Base-by-base conservation (phyloP, 2,888 invertebrate genomes). In the Teleiodes luculella region DNA sequence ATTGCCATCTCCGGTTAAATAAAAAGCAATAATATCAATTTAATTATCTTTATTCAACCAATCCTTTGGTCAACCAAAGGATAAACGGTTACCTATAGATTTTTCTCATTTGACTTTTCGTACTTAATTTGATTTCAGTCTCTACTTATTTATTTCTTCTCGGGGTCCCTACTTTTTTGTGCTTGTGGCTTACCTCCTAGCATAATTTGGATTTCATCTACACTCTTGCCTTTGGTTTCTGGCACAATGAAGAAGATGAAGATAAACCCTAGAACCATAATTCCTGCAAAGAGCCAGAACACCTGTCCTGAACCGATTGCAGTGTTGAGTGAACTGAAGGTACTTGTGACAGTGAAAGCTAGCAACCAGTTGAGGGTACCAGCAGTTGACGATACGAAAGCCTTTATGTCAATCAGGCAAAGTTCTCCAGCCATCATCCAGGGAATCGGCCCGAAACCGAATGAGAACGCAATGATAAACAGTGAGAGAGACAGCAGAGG, bases 371-470 rank as follows among this genome's bases (percentile, higher is more conserved):
- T 97, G 50, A 95, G 91, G 0, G 96, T 92, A 18, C 95, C 95
- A 1, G 95, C 95, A 20, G 95, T 92, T 0, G 96, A 95, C 16
- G 93, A 92, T 20, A 94, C 94, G 51, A 94, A 90, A 3, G 93
- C 94, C 73, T 95, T 95, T 56, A 96, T 94, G 66, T 95, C 94
- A 1, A 94, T 90, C 47, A 95, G 91, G 76, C 97, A 95, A 10
- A 97, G 86, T 77, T 97, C 97, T 2, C 96, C 92, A 1, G 90
- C 86, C 90, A 95, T 94, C 90, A 96, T 91, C 95, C 95, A 96
- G 0, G 97, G 97, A 45, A 97, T 95, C 0, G 97, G 97, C 0
- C 97, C 97, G 67, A 94, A 94, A 47, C 97, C 97, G 35, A 96
- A 71, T 0, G 96, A 95, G 83, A 96, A 97, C 41, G 95, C 92